Evolutionary conservation across 2,888 invertebrate species (phyloP).

Genomic region (Atrina japonica): DNA sequence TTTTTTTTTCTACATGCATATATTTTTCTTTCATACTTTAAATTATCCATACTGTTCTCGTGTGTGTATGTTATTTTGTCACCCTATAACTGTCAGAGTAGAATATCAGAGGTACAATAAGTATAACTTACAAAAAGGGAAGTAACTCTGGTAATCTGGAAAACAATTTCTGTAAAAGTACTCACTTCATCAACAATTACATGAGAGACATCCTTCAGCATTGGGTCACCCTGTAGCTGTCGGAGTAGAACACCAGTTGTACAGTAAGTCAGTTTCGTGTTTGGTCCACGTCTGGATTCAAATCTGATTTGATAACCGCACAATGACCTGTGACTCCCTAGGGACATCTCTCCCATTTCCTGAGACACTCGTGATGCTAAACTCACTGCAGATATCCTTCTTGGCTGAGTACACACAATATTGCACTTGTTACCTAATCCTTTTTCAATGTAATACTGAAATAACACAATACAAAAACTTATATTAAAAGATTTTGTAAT

Average conservation of each 20-base stretch:
- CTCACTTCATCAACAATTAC: slow-evolving; percentile 78
- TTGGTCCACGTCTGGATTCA: slow-evolving; percentile 69
- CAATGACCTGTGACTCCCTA: slow-evolving; percentile 58
- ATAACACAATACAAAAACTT: slow-evolving; percentile 9
- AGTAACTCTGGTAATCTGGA: too few relatives aligned
- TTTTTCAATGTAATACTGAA: slow-evolving; percentile 55
- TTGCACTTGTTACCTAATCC: slow-evolving; percentile 60
- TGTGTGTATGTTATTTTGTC: too few relatives aligned
- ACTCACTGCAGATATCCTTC: slow-evolving; percentile 77
- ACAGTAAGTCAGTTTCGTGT: slow-evolving; percentile 85
- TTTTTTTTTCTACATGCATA: too few relatives aligned
- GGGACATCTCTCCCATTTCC: slow-evolving; percentile 72
- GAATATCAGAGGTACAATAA: too few relatives aligned
- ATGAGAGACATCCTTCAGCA: slow-evolving; percentile 70
- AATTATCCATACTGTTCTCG: too few relatives aligned
- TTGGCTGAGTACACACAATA: slow-evolving; percentile 77
- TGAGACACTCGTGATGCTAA: slow-evolving; percentile 75
- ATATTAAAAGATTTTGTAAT: slow-evolving; percentile 9
- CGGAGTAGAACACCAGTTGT: slow-evolving; percentile 94
- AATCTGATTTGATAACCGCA: slow-evolving; percentile 76
- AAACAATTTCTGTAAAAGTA: too few relatives aligned
- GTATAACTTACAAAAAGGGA: too few relatives aligned
- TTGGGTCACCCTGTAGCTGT: slow-evolving; percentile 86
- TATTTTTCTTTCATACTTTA: too few relatives aligned
- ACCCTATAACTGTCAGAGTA: too few relatives aligned